Evolutionary conservation across 2,888 invertebrate species (phyloP).

Genomic region (Sarcophaga rosellei): DNA sequence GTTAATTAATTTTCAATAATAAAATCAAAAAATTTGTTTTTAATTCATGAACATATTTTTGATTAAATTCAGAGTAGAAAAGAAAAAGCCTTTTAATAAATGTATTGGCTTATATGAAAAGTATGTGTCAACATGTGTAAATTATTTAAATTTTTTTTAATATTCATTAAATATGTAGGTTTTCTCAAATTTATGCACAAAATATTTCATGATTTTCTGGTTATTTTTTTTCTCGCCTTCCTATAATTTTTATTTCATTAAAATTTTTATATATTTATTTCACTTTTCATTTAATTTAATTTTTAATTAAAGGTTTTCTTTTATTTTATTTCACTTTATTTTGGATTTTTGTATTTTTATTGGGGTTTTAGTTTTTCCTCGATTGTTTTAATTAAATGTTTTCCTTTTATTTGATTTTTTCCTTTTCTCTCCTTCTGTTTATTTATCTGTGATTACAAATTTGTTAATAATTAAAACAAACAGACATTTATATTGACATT

Average conservation of each 20-base stretch:
- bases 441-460: no score
- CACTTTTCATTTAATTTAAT: background rate
- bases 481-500: constrained; percentile 7
- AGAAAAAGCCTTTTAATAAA: no score
- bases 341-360: background rate
- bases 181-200: no score
- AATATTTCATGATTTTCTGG: background rate
- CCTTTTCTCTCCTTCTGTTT: background rate
- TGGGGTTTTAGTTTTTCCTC: background rate
- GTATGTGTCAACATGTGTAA: no score
- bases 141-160: no score
- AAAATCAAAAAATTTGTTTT: no score
- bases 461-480: background rate
- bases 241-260: background rate
- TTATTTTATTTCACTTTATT: background rate
- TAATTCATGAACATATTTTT: no score
- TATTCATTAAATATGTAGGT: no score
- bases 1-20: no score
- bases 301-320: background rate
- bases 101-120: no score
- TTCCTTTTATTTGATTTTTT: background rate
- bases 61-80: no score
- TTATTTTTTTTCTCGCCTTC: background rate
- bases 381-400: background rate
- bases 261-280: background rate